Evolutionary conservation across 1,140 invertebrate genomes (phyloP), one percentile per base, ranked within the genome.

Genomic region (Lordiphosa clarofinis): DNA sequence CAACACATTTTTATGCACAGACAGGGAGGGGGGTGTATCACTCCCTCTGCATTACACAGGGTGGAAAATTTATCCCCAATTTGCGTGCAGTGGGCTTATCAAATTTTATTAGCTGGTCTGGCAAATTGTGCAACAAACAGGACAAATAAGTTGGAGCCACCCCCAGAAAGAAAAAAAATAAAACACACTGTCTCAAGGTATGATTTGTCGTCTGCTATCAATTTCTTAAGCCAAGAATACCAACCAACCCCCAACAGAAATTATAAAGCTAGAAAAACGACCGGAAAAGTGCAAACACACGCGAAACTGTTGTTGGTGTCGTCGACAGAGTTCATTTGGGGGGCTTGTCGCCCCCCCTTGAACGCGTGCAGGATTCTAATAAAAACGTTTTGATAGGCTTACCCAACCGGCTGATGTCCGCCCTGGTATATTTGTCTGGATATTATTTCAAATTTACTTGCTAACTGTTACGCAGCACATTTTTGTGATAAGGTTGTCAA

Each of bases 61-160:
- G 42, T 38, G 49, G 55, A 59, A 73, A 64, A 86, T 87, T 72
- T 87, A 88, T 88, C 76, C 76, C 73, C 86, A 84, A 79, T 86
- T 88, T 88, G 86, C 86, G 86, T 88, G 86, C 86, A 86, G 57
- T 60, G 66, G 44, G 78, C 78, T 82, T 82, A 84, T 82, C 78
- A 82, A 78, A 82, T 82, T 82, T 82, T 84, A 84, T 84, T 82
- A 78, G 78, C 73, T 60, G 78, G 56, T n/a, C 78, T 76, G 40
- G 71, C 76, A 84, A 82, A 82, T 82, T 82, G 76, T 76, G 81
- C 78, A 67, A 76, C 76, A 84, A 79, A 68, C 21, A 48, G 50
- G 33, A 52, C 33, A 60, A 55, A 73, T 62, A 62, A 64, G 47
- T 63, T 50, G 38, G 63, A 81, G 60, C 60, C 54, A 76, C 50